phyloP scores from a whole-genome alignment of 1,140 invertebrate genomes.

The Hypsibius dujardini region DNA sequence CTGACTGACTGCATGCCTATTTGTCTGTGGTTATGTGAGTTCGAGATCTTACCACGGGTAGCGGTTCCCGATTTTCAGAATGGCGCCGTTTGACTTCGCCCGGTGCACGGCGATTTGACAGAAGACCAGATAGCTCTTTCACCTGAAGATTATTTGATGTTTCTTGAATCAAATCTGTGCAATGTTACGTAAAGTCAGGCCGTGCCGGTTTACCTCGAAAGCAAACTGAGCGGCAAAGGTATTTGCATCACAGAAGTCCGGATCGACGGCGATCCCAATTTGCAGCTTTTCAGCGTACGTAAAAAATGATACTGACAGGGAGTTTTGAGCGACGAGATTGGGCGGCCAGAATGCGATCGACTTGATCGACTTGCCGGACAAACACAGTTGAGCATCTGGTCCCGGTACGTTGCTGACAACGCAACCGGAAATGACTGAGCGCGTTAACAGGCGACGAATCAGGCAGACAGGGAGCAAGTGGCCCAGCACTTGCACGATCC shows the following conservation, averaged over 20 bases:
- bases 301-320: background rate
- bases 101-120: background rate
- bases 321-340: background rate
- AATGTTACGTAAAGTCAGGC: background rate
- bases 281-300: background rate
- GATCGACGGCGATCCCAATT: background rate
- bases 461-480: background rate
- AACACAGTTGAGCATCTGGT: slow-evolving; percentile 10
- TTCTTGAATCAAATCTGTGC: background rate
- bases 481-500: slow-evolving; percentile 11
- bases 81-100: slow-evolving; percentile 4
- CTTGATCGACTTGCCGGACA: background rate
- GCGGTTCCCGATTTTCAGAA: slow-evolving; percentile 5
- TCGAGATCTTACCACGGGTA: background rate
- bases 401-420: background rate
- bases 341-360: background rate
- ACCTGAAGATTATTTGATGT: background rate
- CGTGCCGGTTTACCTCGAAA: background rate
- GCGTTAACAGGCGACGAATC: background rate
- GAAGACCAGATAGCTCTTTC: background rate
- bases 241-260: background rate
- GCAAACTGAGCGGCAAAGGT: background rate
- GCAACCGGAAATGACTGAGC: slow-evolving; percentile 2
- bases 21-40: background rate
- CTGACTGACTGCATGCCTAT: background rate